A percentile compares a stretch with the other conserved stretches of the same genome.
Evolutionary conservation across 1,140 invertebrate species (phyloP).

Genomic region (Calycopis cecrops): DNA sequence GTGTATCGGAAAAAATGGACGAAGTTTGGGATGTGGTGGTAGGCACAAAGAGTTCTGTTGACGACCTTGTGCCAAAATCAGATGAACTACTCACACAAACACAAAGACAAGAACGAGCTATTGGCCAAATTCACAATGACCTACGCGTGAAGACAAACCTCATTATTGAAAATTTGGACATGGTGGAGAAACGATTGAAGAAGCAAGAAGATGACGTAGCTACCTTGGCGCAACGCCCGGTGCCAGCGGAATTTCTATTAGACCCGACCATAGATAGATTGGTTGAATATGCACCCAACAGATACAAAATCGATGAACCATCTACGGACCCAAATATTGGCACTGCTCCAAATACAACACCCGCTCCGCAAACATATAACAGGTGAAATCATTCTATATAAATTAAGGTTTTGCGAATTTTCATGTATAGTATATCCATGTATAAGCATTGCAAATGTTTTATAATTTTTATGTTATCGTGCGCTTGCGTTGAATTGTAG

Average conservation of each 20-base stretch:
- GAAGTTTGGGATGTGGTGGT: conserved; percentile 92
- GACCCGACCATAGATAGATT: conserved; percentile 86
- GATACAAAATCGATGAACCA: conserved; percentile 69
- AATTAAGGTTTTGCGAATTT: conserved; percentile 30
- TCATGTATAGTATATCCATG: not conserved
- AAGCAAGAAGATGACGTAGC: conserved; percentile 88
- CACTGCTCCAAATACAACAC: conserved; percentile 52
- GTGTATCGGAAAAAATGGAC: conserved; percentile 92
- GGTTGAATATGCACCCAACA: conserved; percentile 84
- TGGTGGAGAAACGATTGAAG: conserved; percentile 88
- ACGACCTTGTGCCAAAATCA: conserved; percentile 88
- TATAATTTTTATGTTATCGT: conserved; percentile 24
- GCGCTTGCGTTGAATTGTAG: conserved; percentile 20
- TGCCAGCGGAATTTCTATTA: conserved; percentile 82
- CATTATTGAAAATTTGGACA: conserved; percentile 90
- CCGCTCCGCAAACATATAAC: conserved; percentile 41
- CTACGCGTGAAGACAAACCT: conserved; percentile 87
- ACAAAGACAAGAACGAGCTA: conserved; percentile 89
- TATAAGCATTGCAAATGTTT: conserved; percentile 21
- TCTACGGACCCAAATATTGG: conserved; percentile 60
- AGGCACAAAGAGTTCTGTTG: conserved; percentile 89
- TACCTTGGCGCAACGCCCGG: conserved; percentile 81
- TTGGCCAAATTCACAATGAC: conserved; percentile 90
- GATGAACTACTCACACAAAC: conserved; percentile 90
- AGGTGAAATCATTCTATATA: conserved; percentile 55